Base-by-base conservation (phyloP, 2,888 invertebrate species). In the Cotesia congregata region DNA sequence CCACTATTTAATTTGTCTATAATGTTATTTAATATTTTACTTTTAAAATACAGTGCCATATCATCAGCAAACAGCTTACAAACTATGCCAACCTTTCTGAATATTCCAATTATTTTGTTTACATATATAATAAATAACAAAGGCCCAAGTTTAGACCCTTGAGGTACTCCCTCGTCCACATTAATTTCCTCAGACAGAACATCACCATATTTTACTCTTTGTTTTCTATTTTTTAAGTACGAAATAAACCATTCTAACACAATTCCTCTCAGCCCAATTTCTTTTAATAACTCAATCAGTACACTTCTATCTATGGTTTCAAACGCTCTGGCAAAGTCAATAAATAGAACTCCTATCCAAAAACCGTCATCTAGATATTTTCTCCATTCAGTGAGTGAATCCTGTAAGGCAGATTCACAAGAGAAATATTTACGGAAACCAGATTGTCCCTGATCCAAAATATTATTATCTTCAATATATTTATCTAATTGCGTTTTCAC, bases 301-400 rank as follows among this genome's bases (percentile, higher is more conserved):
- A 6, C 15, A 20, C 1, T 20, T 20, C 72, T 70, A 40, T 78
- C 69, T 1, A 82, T 65, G 6, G 79, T 80, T 69, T 80, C 81
- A 74, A 81, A 80, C 3, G 80, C 79, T 17, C 79, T 73, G 17
- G 74, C 78, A 59, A 80, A 71, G 20, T 82, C 81, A 59, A 81
- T 70, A 59, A 82, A 80, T 4, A 81, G 67, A 0, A 73, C 67
- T 17, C 76, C 41, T 6, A 77, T 67, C 7, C 69, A 40, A 7
- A 79, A 20, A 3, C 77, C 70, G 1, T 77, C 6, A 65, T 80
- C 79, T 30, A 79, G n/a, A 9, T 60, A 41, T 15, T 73, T 40
- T 64, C 73, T 78, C 78, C 77, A 77, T 39, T 77, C 67, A 5
- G 12, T 73, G 9, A 82, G 15, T 1, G 72, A 41, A 17, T 61